These are phyloP conservation scores for Ophion costatus DNA, from an alignment of 2,888 invertebrate species.

Conservation along the genomic window DNA sequence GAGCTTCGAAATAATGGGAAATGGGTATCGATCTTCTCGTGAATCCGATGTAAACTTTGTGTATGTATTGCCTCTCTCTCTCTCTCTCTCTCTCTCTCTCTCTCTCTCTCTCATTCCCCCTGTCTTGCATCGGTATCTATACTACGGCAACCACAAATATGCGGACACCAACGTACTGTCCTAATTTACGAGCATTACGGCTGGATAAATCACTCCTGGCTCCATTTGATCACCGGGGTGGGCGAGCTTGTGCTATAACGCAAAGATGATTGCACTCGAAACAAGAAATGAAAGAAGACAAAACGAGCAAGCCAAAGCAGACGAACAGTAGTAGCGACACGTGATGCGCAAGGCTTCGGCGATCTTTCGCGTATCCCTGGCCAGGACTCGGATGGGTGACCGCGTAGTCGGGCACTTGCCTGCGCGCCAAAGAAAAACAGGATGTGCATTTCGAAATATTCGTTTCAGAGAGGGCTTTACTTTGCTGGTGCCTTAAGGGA, in stretches of 20 bases:
- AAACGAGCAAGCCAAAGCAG: too few relatives aligned
- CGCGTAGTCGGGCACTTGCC: too few relatives aligned
- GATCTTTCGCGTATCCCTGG: too few relatives aligned
- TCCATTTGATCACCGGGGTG: slow-evolving; percentile 47
- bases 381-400: too few relatives aligned
- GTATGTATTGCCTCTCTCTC: slow-evolving; percentile 31
- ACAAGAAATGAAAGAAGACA: too few relatives aligned
- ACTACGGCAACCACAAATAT: slow-evolving; percentile 52
- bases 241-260: slow-evolving; percentile 17
- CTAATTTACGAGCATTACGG: slow-evolving; percentile 60
- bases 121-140: slow-evolving; percentile 37
- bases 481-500: too few relatives aligned
- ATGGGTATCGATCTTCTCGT: slow-evolving; percentile 52
- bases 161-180: slow-evolving; percentile 44
- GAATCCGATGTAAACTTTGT: slow-evolving; percentile 32
- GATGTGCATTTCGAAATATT: too few relatives aligned
- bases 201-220: slow-evolving; percentile 43
- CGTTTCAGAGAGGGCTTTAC: too few relatives aligned
- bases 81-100: not conserved
- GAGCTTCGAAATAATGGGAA: slow-evolving; percentile 58
- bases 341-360: too few relatives aligned
- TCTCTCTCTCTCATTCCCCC: not conserved
- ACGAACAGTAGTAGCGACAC: too few relatives aligned
- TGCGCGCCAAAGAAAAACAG: too few relatives aligned
- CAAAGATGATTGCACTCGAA: not conserved